Percentiles rank a stretch among this genome's conserved stretches.
These are phyloP conservation scores for Brachylomia viminalis DNA, from an alignment of 2,888 invertebrate species.

Conservation along the genomic window DNA sequence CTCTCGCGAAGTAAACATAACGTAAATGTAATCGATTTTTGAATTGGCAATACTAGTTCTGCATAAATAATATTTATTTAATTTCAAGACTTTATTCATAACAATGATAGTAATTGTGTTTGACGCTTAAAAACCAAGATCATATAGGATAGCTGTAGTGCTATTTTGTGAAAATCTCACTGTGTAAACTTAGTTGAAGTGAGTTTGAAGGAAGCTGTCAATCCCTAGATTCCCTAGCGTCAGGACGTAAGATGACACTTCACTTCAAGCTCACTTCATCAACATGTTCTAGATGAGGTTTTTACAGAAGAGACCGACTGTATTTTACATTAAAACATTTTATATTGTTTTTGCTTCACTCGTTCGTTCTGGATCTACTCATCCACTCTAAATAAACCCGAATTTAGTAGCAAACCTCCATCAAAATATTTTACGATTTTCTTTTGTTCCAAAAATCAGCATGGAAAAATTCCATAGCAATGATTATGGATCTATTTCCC, in stretches of 20 bases:
- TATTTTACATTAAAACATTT: neutral
- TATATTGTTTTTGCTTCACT: neutral
- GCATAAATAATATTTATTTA: neutral
- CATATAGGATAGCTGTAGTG: neutral
- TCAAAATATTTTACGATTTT: conserved; percentile 20
- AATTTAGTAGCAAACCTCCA: neutral
- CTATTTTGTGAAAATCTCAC: neutral
- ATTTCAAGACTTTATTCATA: neutral
- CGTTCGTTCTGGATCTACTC: neutral
- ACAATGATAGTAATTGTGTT: neutral
- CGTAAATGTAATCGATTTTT: neutral
- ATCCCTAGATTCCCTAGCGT: neutral
- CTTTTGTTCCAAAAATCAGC: conserved; percentile 29
- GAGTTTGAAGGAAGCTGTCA: neutral
- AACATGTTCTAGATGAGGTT: neutral
- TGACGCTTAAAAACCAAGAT: neutral
- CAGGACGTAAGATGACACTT: neutral
- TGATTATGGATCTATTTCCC: conserved; percentile 45
- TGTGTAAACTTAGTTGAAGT: neutral
- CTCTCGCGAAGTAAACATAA: neutral
- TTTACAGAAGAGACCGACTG: neutral
- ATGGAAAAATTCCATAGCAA: conserved; percentile 16
- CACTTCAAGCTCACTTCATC: neutral
- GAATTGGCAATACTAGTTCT: neutral
- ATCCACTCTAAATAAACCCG: neutral